Evolutionary conservation across 2,888 invertebrate genomes (phyloP), one percentile per base, ranked within the genome.

Genomic region (Melanotus villosus): DNA sequence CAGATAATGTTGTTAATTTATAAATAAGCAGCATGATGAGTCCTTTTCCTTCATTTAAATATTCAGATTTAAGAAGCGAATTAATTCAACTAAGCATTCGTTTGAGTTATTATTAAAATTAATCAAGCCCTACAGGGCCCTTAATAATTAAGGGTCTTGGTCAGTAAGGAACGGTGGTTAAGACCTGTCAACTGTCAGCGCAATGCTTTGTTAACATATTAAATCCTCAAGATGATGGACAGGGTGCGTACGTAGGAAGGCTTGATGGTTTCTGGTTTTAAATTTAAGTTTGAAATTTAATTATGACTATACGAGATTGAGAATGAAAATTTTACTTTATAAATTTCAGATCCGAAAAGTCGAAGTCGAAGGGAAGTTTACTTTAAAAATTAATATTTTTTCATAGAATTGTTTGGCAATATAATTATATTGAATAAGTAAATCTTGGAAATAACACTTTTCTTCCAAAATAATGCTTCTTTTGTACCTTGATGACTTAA

Each of bases 81-180:
- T 47, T 47, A 47, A 47, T 47, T 47, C 26, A 26, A 26, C 18
- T 19, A 19, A 19, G 16, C 10, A 19, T 18, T 43, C 18, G 19
- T 47, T 26, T 7, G 21, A 21, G 10, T 23, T 47, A 14, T 41
- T 47, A 47, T 45, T 47, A 47, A 47, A 47, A 47, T 47, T 47
- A 47, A 47, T 47, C 47, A 47, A 23, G 47, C 47, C 47, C 47
- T 47, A 12, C 23, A 47, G 47, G 47, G 47, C 5, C 47, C 45
- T 62, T 62, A 56, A 47, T 62, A 67, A 67, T 67, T 57, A 65
- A 65, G 50, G 65, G 23, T 57, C 21, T 30, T 62, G 62, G 65
- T 58, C 47, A 62, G 50, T 36, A 58, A 56, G 56, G 56, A 65
- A 30, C 19, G 23, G 56, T 45, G 47, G 54, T 50, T 62, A 62